Base-by-base conservation (phyloP, 2,113 vertebrate genomes). In the Grammomys dolichurus region DNA sequence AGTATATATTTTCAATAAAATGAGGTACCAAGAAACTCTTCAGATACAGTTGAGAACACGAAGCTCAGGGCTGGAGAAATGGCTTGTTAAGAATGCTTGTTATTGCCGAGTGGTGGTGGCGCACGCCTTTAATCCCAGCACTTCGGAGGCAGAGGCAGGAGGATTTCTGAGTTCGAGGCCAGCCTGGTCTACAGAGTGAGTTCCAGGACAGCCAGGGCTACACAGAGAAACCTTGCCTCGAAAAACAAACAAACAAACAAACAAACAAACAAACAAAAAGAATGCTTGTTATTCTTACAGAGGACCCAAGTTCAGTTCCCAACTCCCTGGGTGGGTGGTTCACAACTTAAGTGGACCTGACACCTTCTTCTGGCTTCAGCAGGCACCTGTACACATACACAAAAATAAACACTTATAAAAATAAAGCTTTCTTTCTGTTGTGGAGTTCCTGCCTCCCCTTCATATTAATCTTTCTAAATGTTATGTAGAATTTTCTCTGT, bases 1-100 rank as follows among this genome's bases (percentile, higher is more conserved):
- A 51, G 72, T 56, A 51, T 36, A 78, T 72, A 11, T 76, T 69
- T 70, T 95, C 36, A 85, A 36, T 36, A 70, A 72, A 80, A 60
- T 17, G 46, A 31, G 20, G 60, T 56, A 70, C 12, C 86, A 98
- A 78, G 14, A 91, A 24, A 36, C 17, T 97, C 93, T 80, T 95
- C 81, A 94, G 96, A 96, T 82, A 58, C 33, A 51, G 12, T 81
- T 56, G 78, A 81, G 9, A 56, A n/a, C 78, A 24, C 33, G 10
- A 81, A 56, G 9, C 51, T 80, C 54, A 12, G 9, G 31, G 51
- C 51, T 56, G 77, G 33, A 54, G 17, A 36, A 54, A 58, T 22
- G 78, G 5, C 36, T 81, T 12, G 33, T 22, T 56, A 56, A 56
- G 51, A 81, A 48, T 48, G 33, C 78, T 22, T 60, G 60, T 63